Conservation (phyloP, 2,888 invertebrate genomes). For the Troides aeacus region DNA sequence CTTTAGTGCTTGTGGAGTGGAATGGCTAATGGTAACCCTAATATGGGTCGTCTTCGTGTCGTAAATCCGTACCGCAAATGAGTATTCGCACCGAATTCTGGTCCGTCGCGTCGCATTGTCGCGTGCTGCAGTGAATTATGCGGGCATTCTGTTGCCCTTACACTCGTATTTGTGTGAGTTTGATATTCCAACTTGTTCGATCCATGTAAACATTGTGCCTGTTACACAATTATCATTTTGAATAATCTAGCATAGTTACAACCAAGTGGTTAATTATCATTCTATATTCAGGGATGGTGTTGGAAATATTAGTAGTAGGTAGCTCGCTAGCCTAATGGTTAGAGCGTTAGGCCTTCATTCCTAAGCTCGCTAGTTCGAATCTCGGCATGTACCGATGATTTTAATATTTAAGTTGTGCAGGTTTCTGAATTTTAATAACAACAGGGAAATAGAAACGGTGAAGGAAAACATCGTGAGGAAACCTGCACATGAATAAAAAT, state of each 20-base stretch:
- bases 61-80: slow-evolving; percentile 40
- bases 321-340: too few species aligned
- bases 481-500: too few species aligned
- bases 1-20: too few species aligned
- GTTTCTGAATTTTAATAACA: too few species aligned
- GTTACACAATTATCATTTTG: neutral
- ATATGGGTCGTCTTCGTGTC: slow-evolving; percentile 25
- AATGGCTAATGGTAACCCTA: slow-evolving; percentile 36
- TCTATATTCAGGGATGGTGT: neutral
- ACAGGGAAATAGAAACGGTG: too few species aligned
- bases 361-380: too few species aligned
- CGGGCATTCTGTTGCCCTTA: slow-evolving; percentile 26
- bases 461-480: too few species aligned
- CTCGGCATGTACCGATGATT: too few species aligned
- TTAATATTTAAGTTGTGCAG: too few species aligned
- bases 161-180: slow-evolving; percentile 23
- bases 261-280: neutral
- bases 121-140: slow-evolving; percentile 37
- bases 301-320: neutral
- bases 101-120: slow-evolving; percentile 40
- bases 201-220: slow-evolving; percentile 19
- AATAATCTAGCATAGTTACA: neutral
- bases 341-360: too few species aligned
- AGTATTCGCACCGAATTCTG: slow-evolving; percentile 34
- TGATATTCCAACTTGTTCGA: slow-evolving; percentile 23